Evolutionary conservation across 2,888 invertebrate species (phyloP), one percentile per base, ranked within the genome.

Genomic region (Apodemia hepburni): DNA sequence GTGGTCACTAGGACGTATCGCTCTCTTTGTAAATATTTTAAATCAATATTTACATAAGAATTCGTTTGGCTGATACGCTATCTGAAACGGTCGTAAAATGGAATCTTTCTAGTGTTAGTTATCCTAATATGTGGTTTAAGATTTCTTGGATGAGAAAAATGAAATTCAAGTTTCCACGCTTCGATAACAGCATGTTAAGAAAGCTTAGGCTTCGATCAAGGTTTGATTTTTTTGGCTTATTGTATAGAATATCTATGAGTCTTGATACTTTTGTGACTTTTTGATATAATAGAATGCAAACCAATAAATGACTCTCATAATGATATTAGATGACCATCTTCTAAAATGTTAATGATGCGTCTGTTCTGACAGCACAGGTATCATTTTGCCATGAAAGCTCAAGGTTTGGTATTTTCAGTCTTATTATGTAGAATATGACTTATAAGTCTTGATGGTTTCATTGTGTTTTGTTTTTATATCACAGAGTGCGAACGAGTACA

Each of bases 1-100:
- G 66, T 58, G 60, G 63, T 60, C 64, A 57, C 62, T 58, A 61
- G 63, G 59, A 60, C 65, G 67, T 59, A 45, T 47, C 62, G 65
- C 59, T 22, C 27, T 22, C 54, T 54, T 76, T 77, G 79, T 79
- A 76, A 81, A 84, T 82, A 86, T 83, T 85, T 73, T 75, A 70
- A 78, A 78, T 72, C 77, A 81, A 87, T 88, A 85, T 86, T 87
- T 68, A 54, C 42, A n/a, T 58, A 38, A 61, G 62, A 63, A 62
- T 61, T 63, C 38, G 64, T 67, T 64, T 29, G 33, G 42, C 17
- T 54, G 66, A 64, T 66, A 69, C 59, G 54, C 45, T 18, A 51
- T 22, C 12, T 27, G 47, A 61, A 18, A 58, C 59, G 17, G 33
- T 61, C 12, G 5, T 17, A 35, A 18, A 54, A 54, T 54, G 42